A percentile compares a stretch with the other conserved stretches of the same genome.
Evolutionary conservation across 2,888 invertebrate species (phyloP).

Genomic region (Colostygia pectinataria): DNA sequence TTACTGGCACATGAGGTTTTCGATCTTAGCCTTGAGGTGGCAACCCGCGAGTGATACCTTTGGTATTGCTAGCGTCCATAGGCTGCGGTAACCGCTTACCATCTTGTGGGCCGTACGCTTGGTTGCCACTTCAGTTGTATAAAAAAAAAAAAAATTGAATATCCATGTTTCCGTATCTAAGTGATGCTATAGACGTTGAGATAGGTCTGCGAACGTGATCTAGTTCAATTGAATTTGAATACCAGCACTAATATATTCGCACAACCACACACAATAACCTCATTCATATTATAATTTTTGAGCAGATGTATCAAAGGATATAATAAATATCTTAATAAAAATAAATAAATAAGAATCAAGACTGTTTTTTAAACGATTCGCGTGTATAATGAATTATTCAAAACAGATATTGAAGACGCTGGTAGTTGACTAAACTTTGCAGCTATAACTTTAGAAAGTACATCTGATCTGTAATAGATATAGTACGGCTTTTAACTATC

Average conservation of each 20-base stretch:
- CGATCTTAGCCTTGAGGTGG: too few relatives aligned
- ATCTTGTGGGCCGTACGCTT: too few relatives aligned
- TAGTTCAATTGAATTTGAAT: conserved; percentile 13
- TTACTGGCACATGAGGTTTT: too few relatives aligned
- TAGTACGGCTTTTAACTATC: too few relatives aligned
- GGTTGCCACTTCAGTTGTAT: too few relatives aligned
- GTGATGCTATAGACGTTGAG: not conserved
- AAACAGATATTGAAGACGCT: conserved; percentile 41
- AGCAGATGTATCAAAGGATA: conserved; percentile 37
- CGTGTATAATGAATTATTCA: conserved; percentile 54
- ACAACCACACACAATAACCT: conserved; percentile 6
- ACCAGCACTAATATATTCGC: conserved; percentile 14
- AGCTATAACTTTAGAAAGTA: conserved; percentile 3
- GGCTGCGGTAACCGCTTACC: too few relatives aligned
- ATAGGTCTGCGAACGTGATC: conserved; percentile 15
- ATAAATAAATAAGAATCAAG: conserved; percentile 24
- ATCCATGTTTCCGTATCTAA: too few relatives aligned
- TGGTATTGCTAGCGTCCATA: too few relatives aligned
- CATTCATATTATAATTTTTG: conserved; percentile 22
- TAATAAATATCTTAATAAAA: conserved; percentile 23
- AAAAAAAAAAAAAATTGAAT: too few relatives aligned
- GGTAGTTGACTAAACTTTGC: not conserved
- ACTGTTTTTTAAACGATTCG: conserved; percentile 35
- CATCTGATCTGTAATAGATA: too few relatives aligned
- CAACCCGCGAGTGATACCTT: too few relatives aligned